phyloP scores from a whole-genome alignment of 2,113 vertebrate genomes.

The Equus przewalskii region DNA sequence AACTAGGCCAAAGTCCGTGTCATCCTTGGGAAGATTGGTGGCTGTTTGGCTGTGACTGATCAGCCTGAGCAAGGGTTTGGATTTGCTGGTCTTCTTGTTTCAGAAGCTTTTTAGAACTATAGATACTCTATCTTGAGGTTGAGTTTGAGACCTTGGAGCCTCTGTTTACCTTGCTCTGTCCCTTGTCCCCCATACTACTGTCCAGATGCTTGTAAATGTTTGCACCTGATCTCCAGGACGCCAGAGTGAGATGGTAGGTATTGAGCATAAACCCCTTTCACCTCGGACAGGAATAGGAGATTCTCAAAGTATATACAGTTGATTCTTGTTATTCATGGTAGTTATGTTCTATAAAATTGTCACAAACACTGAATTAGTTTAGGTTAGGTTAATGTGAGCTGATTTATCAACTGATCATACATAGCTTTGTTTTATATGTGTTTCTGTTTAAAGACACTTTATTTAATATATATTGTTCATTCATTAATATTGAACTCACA shows the following conservation, averaged over 20 bases:
- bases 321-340: background rate
- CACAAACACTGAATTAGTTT: background rate
- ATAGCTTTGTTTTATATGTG: background rate
- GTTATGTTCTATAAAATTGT: background rate
- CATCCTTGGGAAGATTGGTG: background rate
- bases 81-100: background rate
- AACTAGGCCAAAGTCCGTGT: background rate
- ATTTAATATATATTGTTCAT: conserved; percentile 32
- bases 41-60: background rate
- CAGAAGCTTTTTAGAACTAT: conserved; percentile 11
- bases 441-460: conserved; percentile 20
- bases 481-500: conserved; percentile 48
- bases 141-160: background rate
- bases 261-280: background rate
- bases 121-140: background rate
- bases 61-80: background rate
- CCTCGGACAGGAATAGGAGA: background rate
- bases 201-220: background rate
- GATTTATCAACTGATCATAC: background rate
- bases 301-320: background rate
- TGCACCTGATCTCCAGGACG: background rate
- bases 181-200: background rate
- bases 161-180: background rate
- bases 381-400: background rate
- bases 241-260: background rate